phyloP scores from a whole-genome alignment of 2,113 vertebrate genomes.

The Noturus placidus region DNA sequence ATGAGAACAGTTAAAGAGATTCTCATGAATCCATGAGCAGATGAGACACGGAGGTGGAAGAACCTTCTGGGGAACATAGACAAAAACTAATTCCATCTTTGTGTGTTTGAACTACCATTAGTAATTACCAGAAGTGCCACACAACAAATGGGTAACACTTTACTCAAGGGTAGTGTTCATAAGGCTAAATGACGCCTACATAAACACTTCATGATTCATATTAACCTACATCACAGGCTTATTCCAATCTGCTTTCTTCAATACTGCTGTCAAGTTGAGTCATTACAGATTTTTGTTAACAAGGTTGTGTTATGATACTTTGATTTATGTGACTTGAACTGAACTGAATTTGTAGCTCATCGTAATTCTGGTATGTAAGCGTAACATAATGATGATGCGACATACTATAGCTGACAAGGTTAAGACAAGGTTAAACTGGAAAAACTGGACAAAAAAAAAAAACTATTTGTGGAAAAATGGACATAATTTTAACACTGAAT shows the following conservation, averaged over 20 bases:
- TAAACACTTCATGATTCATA: neutral
- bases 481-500: neutral
- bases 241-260: conserved; percentile 1
- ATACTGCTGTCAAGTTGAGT: neutral
- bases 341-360: neutral
- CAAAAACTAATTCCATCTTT: neutral
- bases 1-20: conserved; percentile 21
- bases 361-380: neutral
- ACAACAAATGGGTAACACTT: neutral
- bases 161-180: neutral
- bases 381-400: neutral
- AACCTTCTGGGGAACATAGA: neutral
- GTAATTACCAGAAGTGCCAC: neutral
- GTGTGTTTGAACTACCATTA: neutral
- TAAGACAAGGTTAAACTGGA: neutral
- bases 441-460: neutral
- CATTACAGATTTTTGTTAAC: neutral
- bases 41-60: conserved; percentile 1
- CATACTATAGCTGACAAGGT: too few species aligned
- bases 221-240: conserved; percentile 10
- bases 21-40: conserved; percentile 20
- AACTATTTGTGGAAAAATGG: neutral
- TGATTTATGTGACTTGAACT: too few species aligned
- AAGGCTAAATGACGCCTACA: neutral
- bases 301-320: neutral